Evolutionary conservation across 2,113 vertebrate species (phyloP).

Genomic region (Haemorhous mexicanus): DNA sequence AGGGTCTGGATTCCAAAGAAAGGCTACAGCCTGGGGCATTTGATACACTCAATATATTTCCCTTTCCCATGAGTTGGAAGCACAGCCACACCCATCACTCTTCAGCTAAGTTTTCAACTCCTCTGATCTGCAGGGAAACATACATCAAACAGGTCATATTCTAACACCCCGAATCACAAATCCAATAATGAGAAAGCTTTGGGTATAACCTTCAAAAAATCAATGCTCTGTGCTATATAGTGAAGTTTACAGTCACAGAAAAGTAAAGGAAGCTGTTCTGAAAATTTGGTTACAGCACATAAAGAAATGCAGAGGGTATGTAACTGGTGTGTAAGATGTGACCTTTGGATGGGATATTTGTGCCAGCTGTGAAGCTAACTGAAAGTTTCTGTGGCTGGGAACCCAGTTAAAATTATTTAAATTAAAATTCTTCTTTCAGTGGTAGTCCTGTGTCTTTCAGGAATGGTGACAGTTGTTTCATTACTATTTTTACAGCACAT

Average conservation of each 20-base stretch:
- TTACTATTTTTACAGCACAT: background rate
- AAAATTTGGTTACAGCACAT: background rate
- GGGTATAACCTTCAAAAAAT: background rate
- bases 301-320: background rate
- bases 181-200: background rate
- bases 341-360: background rate
- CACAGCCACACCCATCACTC: background rate
- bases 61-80: background rate
- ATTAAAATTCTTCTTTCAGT: background rate
- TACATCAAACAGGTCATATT: background rate
- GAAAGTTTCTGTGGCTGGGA: background rate
- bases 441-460: background rate
- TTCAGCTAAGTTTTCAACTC: background rate
- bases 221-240: background rate
- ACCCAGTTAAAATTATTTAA: background rate
- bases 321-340: background rate
- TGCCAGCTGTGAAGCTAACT: background rate
- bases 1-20: background rate
- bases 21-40: background rate
- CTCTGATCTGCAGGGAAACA: background rate
- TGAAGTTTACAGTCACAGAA: background rate
- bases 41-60: rapidly evolving
- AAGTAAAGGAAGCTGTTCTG: background rate
- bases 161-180: background rate
- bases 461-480: background rate